Conservation (phyloP, 2,888 invertebrate species). For the Brachynemurus nebulosus region DNA sequence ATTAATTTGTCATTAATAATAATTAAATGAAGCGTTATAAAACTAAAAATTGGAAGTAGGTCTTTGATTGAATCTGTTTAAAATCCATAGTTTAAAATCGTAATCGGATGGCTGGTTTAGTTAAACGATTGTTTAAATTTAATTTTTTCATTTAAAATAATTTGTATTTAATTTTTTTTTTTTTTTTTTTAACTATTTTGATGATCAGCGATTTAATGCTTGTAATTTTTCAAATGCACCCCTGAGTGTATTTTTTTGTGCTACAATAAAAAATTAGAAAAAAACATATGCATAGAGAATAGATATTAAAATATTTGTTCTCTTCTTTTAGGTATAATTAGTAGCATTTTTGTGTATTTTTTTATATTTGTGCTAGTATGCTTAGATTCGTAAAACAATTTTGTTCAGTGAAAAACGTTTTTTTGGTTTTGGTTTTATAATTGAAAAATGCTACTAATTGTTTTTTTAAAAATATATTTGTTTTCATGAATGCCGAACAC, state of each 20-base stretch:
- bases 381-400: too few species aligned
- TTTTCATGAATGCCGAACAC: constrained; percentile 4
- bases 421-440: not conserved
- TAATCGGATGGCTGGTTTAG: too few species aligned
- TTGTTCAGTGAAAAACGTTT: too few species aligned
- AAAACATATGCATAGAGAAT: not conserved
- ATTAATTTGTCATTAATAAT: too few species aligned
- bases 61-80: too few species aligned
- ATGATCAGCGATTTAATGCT: constrained; percentile 6
- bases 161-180: too few species aligned
- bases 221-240: constrained; percentile 6
- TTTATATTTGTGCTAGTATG: too few species aligned
- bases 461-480: not conserved
- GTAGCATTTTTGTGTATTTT: not conserved
- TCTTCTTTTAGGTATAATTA: not conserved
- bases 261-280: not conserved
- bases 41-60: too few species aligned
- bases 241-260: not conserved
- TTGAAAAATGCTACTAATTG: not conserved
- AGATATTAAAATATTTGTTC: not conserved
- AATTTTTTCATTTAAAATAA: too few species aligned
- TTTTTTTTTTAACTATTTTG: constrained; percentile 6
- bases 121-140: too few species aligned
- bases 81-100: too few species aligned
- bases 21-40: too few species aligned